Base-by-base conservation (phyloP, 2,888 invertebrate genomes). In the Eupithecia subumbrata region DNA sequence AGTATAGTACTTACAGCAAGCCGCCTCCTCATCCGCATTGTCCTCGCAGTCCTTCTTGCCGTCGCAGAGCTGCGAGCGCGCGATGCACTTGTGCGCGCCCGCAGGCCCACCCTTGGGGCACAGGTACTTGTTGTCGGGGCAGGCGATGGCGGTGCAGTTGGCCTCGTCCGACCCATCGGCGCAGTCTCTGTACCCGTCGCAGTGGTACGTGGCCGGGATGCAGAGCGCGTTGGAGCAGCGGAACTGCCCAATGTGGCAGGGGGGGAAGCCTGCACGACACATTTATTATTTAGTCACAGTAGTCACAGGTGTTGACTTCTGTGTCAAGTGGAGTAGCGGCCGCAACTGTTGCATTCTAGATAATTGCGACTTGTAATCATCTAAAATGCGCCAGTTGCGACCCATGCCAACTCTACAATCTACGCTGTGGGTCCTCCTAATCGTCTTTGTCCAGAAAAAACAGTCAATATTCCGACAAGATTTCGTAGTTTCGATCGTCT, bases 211-310 rank as follows among this genome's bases (percentile, higher is more conserved):
- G 71, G 96, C 96, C 0, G 99, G 99, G 84, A 99, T 98, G 92
- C 99, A 99, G 16, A 98, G 96, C 0, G 98, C 97, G 92, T 99
- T 99, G 81, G 97, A 96, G 93, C 99, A 99, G 56, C 98, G 96
- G 93, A 99, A 99, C 94, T 99, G 99, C 2, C 97, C 97, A 83
- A 97, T 97, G 88, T 97, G 97, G 90, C 98, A 99, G 0, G 97
- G 96, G 0, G 98, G 98, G 89, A 98, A 98, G 92, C 97, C 98
- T 98, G 92, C n/a, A 25, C 25, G 40, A 7, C 7, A 43, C 1
- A 7, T 11, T 67, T 56, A 22, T 56, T 37, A 12, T 2, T 67
- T 40, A 5, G n/a, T 12, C 7, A 40, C 16, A 43, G 14, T 5
- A 45, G 25, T 67, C 37, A 34, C 56, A 56, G n/a, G 22, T 56